A percentile compares a stretch with the other conserved stretches of the same genome.
phyloP scores from a whole-genome alignment of 1,140 invertebrate genomes.

The Andrena cerasifolii region DNA sequence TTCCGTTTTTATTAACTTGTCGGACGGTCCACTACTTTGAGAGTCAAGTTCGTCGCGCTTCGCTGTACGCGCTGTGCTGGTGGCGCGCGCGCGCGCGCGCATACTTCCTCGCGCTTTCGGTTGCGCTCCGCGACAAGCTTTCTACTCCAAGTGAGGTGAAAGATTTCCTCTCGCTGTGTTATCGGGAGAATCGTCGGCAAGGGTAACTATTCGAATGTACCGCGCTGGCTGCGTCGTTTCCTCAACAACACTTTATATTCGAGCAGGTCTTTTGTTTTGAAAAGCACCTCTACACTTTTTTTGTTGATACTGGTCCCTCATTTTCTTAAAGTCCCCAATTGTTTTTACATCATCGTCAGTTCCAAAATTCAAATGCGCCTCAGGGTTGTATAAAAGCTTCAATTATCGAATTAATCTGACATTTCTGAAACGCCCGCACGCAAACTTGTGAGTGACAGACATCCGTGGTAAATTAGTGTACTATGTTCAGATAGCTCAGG shows the following conservation, averaged over 20 bases:
- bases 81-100: conserved; percentile 39
- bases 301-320: too few species aligned
- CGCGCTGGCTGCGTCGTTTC: neutral
- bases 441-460: too few species aligned
- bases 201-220: neutral
- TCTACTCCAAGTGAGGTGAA: conserved; percentile 20
- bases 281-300: neutral
- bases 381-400: too few species aligned
- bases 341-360: too few species aligned
- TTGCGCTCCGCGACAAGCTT: conserved; percentile 48
- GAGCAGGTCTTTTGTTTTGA: neutral
- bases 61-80: conserved; percentile 60
- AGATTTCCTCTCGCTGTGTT: conserved; percentile 11
- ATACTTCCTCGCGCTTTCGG: conserved; percentile 60
- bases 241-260: neutral
- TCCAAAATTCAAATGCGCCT: too few species aligned
- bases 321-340: too few species aligned
- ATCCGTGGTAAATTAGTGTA: too few species aligned
- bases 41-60: conserved; percentile 69
- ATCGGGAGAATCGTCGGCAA: conserved; percentile 29
- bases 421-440: too few species aligned
- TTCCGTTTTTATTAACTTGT: conserved; percentile 66
- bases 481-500: too few species aligned
- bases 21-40: conserved; percentile 66
- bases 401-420: too few species aligned